Percentiles rank a stretch among this genome's conserved stretches.
phyloP scores from a whole-genome alignment of 2,888 invertebrate genomes.

The Lissocephala sabroskyi region DNA sequence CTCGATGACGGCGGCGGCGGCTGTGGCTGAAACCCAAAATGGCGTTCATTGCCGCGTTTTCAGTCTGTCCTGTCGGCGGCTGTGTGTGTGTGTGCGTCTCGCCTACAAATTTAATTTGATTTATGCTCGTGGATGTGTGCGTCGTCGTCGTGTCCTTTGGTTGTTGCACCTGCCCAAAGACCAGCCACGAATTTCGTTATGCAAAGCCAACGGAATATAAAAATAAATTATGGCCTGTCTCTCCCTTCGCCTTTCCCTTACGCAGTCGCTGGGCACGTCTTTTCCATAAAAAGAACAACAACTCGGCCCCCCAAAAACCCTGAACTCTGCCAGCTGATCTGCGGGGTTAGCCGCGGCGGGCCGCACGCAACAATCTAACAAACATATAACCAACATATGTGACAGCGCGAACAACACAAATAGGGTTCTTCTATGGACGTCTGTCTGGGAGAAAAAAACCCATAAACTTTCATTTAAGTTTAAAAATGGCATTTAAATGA shows the following conservation, averaged over 20 bases:
- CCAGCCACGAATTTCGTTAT: not conserved
- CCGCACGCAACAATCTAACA: conserved; percentile 6
- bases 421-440: no score
- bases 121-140: conserved; percentile 44
- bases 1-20: not conserved
- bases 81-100: conserved; percentile 32
- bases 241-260: not conserved
- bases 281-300: conserved; percentile 48
- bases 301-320: no score
- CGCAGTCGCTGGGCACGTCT: conserved; percentile 29
- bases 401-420: conserved; percentile 19
- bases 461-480: conserved; percentile 69
- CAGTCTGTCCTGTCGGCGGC: not conserved
- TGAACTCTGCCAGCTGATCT: conserved; percentile 35
- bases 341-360: conserved; percentile 18
- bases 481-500: conserved; percentile 70
- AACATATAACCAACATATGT: conserved; percentile 31
- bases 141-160: not conserved
- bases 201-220: not conserved
- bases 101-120: conserved; percentile 69
- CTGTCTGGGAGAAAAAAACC: conserved; percentile 59
- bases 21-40: conserved; percentile 31
- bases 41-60: conserved; percentile 40
- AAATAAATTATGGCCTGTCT: not conserved
- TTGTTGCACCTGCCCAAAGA: not conserved